A percentile compares a stretch with the other conserved stretches of the same genome.
phyloP scores from a whole-genome alignment of 2,113 vertebrate species.

The Silurus glanis region DNA sequence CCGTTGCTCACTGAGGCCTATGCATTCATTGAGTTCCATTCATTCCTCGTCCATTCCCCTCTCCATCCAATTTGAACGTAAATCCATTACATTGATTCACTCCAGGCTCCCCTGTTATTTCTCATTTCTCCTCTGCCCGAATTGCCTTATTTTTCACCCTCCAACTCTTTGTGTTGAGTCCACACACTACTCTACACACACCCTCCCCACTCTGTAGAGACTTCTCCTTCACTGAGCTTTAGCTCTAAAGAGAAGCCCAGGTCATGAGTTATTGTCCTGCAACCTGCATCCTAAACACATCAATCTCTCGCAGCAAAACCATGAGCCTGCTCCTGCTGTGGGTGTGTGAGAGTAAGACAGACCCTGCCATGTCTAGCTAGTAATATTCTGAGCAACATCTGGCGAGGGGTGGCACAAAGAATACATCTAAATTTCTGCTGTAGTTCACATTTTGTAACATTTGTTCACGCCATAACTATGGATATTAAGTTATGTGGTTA shows the following conservation, averaged over 20 bases:
- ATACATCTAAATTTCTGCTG: background rate
- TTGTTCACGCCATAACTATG: background rate
- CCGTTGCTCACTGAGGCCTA: constrained; percentile 43
- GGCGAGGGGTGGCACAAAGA: background rate
- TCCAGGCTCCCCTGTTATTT: constrained; percentile 61
- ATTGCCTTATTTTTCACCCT: constrained; percentile 69
- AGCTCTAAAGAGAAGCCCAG: constrained; percentile 33
- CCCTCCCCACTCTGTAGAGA: constrained; percentile 10
- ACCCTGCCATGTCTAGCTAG: background rate
- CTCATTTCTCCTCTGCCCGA: constrained; percentile 61
- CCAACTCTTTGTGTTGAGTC: constrained; percentile 60
- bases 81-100: constrained; percentile 70
- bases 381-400: background rate
- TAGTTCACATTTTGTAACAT: background rate
- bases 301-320: constrained; percentile 22
- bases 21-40: constrained; percentile 55
- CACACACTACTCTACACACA: constrained; percentile 53
- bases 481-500: background rate
- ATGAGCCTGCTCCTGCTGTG: background rate
- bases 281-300: constrained; percentile 28
- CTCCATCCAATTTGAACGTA: constrained; percentile 56
- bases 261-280: constrained; percentile 35
- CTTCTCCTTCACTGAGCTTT: constrained; percentile 27
- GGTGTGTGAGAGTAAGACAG: background rate
- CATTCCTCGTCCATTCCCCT: constrained; percentile 28